These are phyloP conservation scores for Cavia porcellus DNA, from an alignment of 2,113 vertebrate species.

Conservation along the genomic window DNA sequence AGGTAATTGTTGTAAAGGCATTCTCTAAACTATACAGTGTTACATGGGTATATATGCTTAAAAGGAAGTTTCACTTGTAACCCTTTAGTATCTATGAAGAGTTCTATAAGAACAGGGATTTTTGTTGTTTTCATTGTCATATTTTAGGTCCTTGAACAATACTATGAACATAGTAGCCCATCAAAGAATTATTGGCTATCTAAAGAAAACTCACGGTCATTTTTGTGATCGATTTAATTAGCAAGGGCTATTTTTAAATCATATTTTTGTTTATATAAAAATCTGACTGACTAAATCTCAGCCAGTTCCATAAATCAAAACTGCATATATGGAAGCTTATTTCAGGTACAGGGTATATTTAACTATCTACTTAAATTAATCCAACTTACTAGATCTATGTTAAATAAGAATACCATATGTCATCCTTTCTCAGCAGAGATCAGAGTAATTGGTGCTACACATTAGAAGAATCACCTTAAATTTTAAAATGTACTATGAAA, in stretches of 20 bases:
- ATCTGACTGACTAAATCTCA: conserved; percentile 64
- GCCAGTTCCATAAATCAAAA: conserved; percentile 73
- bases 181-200: neutral
- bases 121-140: neutral
- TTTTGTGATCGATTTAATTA: neutral
- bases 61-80: neutral
- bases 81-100: neutral
- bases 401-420: conserved; percentile 81
- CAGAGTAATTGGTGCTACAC: conserved; percentile 75
- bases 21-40: neutral
- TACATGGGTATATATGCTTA: fast-evolving
- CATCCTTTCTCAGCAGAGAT: conserved; percentile 78
- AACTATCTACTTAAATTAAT: conserved; percentile 80
- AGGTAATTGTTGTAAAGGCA: neutral
- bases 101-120: no score
- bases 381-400: conserved; percentile 67
- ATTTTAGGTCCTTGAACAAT: neutral
- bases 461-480: conserved; percentile 78
- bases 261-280: conserved; percentile 24
- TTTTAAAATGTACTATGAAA: conserved; percentile 70
- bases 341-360: conserved; percentile 67
- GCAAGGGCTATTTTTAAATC: conserved; percentile 69
- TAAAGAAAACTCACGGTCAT: neutral
- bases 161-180: neutral
- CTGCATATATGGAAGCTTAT: conserved; percentile 67